Evolutionary conservation across 2,113 vertebrate species (phyloP), one percentile per base, ranked within the genome.

Genomic region (Saccopteryx bilineata): DNA sequence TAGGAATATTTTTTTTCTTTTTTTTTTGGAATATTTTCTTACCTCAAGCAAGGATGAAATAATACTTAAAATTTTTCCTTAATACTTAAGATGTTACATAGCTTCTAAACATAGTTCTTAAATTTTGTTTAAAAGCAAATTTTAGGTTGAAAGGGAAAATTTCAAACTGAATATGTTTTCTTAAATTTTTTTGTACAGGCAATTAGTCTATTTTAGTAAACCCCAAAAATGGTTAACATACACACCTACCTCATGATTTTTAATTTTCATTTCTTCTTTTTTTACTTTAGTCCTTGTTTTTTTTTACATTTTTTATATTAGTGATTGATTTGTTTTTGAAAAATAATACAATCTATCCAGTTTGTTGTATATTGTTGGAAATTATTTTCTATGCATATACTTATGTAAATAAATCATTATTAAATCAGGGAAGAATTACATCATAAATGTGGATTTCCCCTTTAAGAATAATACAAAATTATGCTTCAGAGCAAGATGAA

Each of bases 81-180:
- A 76, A n/a, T 76, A 91, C 63, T 68, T 86, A 76, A 7, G 24
- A 61, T 90, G 21, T 76, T 63, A 83, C 86, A 87, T 69, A 69
- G 14, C 65, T 79, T 66, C 33, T 84, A 78, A 31, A 7, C 33
- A 91, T 39, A 39, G 39, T 39, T 39, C 39, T 39, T 39, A 39
- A 39, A 39, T 39, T 39, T 39, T 39, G 39, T 39, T 39, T 39
- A 39, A 39, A 39, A 39, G 39, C 39, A 39, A 39, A 58, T 81
- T 90, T 11, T 86, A 86, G 24, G 13, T 74, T 79, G 31, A 69
- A 50, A 3, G 56, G 31, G 84, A 85, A 81, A 31, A 33, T 90
- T 93, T 90, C 81, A 75, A 90, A 60, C 48, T 56, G 23, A 66
- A 68, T 90, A 78, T 7, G 52, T 86, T 96, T 90, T 26, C 39